Evolutionary conservation across 2,797 vertebrate genomes (phyloP).

Genomic region (Acestrorhynchus altus): DNA sequence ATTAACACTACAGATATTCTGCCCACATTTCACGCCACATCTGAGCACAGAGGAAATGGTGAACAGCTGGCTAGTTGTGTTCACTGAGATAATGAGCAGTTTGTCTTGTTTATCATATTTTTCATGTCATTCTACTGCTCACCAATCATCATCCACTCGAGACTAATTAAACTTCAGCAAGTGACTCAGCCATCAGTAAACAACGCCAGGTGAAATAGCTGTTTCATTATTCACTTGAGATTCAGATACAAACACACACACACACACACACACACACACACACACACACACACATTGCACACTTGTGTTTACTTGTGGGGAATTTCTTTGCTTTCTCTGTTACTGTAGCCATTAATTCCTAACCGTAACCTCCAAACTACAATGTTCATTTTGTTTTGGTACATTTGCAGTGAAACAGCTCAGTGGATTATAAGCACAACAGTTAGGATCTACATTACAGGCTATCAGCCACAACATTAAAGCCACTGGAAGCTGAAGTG

Average conservation of each 20-base stretch:
- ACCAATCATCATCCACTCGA: conserved; percentile 53
- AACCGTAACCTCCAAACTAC: no score
- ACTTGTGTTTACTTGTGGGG: no score
- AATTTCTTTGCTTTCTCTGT: no score
- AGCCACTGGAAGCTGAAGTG: no score
- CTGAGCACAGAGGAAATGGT: conserved; percentile 19
- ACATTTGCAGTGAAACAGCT: no score
- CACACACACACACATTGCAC: background rate
- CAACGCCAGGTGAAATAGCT: conserved; percentile 40
- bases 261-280: conserved; percentile 18
- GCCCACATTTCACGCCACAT: conserved; percentile 26
- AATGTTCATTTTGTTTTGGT: no score
- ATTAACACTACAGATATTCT: conserved; percentile 14
- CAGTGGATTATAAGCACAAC: no score
- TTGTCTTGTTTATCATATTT: conserved; percentile 49
- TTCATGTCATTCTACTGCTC: conserved; percentile 47
- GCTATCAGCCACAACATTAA: no score
- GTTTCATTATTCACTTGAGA: conserved; percentile 46
- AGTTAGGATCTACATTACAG: no score
- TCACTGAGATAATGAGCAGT: conserved; percentile 47
- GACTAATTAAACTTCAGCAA: conserved; percentile 53
- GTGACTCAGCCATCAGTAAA: conserved; percentile 43
- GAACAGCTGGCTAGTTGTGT: conserved; percentile 41
- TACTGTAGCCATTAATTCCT: no score
- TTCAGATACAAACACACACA: conserved; percentile 1